Base-by-base conservation (phyloP, 2,797 vertebrate species). In the Allobates femoralis region DNA sequence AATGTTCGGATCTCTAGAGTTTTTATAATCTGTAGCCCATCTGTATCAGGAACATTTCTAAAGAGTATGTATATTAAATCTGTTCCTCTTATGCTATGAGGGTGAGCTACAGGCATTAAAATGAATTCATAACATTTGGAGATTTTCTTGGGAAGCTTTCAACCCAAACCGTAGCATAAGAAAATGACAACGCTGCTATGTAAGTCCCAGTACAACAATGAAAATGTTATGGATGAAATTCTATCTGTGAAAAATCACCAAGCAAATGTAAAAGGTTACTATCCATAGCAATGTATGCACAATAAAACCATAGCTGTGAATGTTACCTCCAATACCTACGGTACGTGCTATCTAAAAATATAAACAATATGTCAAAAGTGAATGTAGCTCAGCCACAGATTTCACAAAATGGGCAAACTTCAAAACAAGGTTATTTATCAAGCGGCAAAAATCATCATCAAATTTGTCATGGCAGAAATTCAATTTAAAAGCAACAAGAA, bases 401-500 rank as follows among this genome's bases (percentile, higher is more conserved):
- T 55, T 69, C 77, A 80, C 46, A 53, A 71, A 34, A 50, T 58
- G 67, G 75, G 41, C 56, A 75, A 86, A 64, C 46, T 67, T 82
- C 4, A 46, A 55, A 8, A 23, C 41, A 46, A 66, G 60, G 50
- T 67, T 76, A 86, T 86, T 60, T 81, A 81, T 86, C 69, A 75
- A 74, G 60, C 37, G 26, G 58, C 71, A 77, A 28, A 76, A 81
- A 76, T 73, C 67, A 86, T 81, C 69, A 81, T 50, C 34, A 75
- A 75, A 82, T 81, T 82, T 86, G 55, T 86, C 85, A 86, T 37
- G 34, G 66, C 41, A 67, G 34, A 64, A 86, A 86, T 81, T 67
- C 79, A 30, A 81, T 86, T 62, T 82, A 19, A 67, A 55, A 81
- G 71, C 78, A 86, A 67, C 18, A 62, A 32, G 77, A 28, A 15